Evolutionary conservation across 2,888 invertebrate genomes (phyloP).

Genomic region (Rhamnusium bicolor): DNA sequence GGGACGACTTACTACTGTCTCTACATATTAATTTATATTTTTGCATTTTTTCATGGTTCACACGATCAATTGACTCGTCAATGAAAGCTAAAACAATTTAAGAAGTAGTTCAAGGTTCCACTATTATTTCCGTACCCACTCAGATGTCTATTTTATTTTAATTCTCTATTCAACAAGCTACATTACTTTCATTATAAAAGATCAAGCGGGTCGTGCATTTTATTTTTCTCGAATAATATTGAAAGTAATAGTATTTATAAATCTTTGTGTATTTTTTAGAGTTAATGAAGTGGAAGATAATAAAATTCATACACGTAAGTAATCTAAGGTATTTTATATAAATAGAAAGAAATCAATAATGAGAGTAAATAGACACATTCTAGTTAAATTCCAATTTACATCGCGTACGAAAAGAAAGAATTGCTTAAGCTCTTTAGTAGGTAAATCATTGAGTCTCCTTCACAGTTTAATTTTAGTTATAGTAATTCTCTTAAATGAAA

Average conservation of each 20-base stretch:
- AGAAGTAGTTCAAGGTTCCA: conserved; percentile 40
- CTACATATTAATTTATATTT: neutral
- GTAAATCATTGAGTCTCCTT: no score
- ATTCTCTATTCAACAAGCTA: neutral
- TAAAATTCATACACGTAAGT: neutral
- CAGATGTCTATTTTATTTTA: conserved; percentile 18
- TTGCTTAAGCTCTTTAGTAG: no score
- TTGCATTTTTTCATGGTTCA: conserved; percentile 13
- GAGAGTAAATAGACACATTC: no score
- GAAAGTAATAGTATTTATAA: neutral
- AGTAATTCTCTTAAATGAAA: neutral
- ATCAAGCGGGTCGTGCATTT: neutral
- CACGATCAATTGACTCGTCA: conserved; percentile 28
- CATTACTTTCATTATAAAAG: conserved; percentile 1
- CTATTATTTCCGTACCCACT: conserved; percentile 35
- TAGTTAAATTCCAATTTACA: neutral
- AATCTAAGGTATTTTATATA: neutral
- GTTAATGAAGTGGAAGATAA: neutral
- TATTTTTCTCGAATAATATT: neutral
- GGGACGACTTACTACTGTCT: neutral
- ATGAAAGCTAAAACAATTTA: conserved; percentile 35
- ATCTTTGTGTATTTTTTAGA: neutral
- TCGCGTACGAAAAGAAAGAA: no score
- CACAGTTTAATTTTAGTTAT: neutral
- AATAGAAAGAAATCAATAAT: neutral